Conservation (phyloP, 2,888 invertebrate species). For the Chydorus sphaericus region DNA sequence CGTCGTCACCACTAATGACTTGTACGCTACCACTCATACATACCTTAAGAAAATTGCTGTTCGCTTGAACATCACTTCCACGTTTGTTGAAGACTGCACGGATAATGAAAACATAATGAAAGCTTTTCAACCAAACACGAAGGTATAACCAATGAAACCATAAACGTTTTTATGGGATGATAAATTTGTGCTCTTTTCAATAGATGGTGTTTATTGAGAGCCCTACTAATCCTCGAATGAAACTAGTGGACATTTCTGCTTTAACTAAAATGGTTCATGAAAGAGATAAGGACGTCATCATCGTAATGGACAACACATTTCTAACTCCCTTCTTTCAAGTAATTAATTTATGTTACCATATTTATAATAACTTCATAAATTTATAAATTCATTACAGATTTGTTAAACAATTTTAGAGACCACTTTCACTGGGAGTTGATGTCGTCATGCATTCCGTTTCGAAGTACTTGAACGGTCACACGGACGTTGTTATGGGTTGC, state of each 20-base stretch:
- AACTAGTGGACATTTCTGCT: background rate
- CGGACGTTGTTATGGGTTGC: constrained; percentile 44
- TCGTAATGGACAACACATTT: constrained; percentile 13
- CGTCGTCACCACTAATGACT: constrained; percentile 75
- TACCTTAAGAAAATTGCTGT: constrained; percentile 42
- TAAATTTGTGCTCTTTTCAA: too few species aligned
- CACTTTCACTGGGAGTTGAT: constrained; percentile 41
- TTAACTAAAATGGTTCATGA: background rate
- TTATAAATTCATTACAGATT: too few species aligned
- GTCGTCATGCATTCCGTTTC: constrained; percentile 41
- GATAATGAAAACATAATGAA: constrained; percentile 45
- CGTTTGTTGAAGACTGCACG: constrained; percentile 71
- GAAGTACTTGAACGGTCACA: constrained; percentile 47
- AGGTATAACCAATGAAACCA: constrained; percentile 37
- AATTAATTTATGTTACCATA: too few species aligned
- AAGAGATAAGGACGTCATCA: background rate
- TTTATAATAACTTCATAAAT: too few species aligned
- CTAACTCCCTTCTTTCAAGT: constrained; percentile 22
- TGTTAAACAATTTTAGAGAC: too few species aligned
- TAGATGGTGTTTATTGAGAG: too few species aligned
- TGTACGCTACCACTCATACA: constrained; percentile 87
- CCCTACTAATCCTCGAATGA: background rate
- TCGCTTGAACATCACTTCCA: constrained; percentile 53
- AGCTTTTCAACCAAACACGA: constrained; percentile 66
- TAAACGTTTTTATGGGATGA: background rate